phyloP scores from a whole-genome alignment of 2,888 invertebrate species.

The Acanthosepion pharaonis region DNA sequence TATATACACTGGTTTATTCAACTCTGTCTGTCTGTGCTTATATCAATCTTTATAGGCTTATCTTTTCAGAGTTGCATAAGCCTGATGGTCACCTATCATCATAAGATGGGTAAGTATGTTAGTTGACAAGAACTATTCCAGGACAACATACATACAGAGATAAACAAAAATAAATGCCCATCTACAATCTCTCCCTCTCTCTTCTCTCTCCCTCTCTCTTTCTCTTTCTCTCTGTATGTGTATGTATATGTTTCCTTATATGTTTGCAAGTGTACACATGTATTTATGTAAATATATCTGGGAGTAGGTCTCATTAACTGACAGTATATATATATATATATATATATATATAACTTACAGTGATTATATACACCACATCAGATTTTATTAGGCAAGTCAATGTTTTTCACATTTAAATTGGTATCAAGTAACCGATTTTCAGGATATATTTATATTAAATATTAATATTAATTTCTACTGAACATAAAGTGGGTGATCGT shows the following conservation, averaged over 20 bases:
- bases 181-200: not conserved
- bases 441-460: too few species aligned
- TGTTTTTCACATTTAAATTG: too few species aligned
- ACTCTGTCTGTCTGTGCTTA: not conserved
- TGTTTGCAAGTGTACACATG: not conserved
- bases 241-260: not conserved
- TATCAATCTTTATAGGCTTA: not conserved
- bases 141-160: not conserved
- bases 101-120: not conserved
- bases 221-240: too few species aligned
- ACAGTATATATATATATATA: too few species aligned
- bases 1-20: not conserved
- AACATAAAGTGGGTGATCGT: too few species aligned
- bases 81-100: not conserved
- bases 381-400: too few species aligned
- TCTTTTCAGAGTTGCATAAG: not conserved
- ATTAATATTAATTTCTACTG: too few species aligned
- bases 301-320: too few species aligned
- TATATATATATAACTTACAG: too few species aligned
- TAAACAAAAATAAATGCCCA: not conserved
- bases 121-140: not conserved
- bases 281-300: not conserved
- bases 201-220: too few species aligned
- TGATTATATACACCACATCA: too few species aligned
- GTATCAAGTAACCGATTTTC: too few species aligned